phyloP scores from a whole-genome alignment of 2,113 vertebrate species.

The Anoura caudifer region DNA sequence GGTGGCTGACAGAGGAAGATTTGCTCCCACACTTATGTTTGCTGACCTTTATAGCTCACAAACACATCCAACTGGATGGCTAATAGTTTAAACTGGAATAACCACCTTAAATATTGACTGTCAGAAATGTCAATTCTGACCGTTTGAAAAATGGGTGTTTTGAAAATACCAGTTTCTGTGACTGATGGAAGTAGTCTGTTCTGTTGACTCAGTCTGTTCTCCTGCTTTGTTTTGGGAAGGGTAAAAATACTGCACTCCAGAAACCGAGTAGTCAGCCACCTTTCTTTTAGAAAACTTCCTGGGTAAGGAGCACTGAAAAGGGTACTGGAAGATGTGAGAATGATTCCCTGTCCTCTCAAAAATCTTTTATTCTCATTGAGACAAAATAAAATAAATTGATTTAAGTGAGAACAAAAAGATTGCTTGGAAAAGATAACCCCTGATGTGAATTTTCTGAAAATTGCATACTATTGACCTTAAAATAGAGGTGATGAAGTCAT shows the following conservation, averaged over 20 bases:
- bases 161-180: background rate
- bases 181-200: background rate
- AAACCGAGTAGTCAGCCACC: background rate
- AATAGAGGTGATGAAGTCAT: background rate
- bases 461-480: background rate
- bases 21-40: background rate
- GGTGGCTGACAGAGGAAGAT: background rate
- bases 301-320: background rate
- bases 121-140: background rate
- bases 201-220: background rate
- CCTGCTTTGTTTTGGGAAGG: background rate
- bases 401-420: background rate
- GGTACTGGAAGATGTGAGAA: background rate
- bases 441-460: background rate
- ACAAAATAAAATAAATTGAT: background rate
- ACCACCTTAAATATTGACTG: constrained; percentile 10
- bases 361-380: background rate
- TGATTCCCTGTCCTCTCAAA: background rate
- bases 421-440: background rate
- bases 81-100: background rate
- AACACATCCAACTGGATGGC: background rate
- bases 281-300: background rate
- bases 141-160: background rate
- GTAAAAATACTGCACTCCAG: background rate
- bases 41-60: background rate